Conservation (phyloP, 2,113 vertebrate genomes). For the Illadopsis cleaveri region DNA sequence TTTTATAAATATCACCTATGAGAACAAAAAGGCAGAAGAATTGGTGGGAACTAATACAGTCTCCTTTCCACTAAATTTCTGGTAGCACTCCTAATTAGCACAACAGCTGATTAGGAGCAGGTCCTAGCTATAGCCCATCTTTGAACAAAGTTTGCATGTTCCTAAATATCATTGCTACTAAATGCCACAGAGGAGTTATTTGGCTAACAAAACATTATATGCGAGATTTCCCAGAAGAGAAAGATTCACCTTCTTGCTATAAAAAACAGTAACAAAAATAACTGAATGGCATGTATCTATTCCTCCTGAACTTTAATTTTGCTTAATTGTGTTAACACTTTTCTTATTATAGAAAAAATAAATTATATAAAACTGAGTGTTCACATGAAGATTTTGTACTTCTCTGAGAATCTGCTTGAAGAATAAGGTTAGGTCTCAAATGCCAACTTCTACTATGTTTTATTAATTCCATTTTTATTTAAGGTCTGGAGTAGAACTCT, state of each 20-base stretch:
- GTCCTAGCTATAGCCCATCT: neutral
- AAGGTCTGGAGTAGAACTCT: neutral
- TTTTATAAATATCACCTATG: slow-evolving; percentile 4
- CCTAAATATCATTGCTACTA: neutral
- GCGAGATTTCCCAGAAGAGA: neutral
- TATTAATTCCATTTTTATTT: neutral
- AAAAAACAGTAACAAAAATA: neutral
- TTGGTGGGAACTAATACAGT: neutral
- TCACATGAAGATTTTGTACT: neutral
- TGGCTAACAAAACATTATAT: neutral
- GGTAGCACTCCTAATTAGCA: neutral
- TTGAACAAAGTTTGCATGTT: neutral
- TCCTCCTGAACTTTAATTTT: neutral
- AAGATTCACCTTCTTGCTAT: neutral
- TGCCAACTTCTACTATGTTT: neutral
- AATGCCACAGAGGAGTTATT: neutral
- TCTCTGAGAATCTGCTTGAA: neutral
- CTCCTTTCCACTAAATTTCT: neutral
- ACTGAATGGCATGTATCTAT: neutral
- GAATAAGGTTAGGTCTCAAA: neutral
- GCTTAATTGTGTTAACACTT: slow-evolving; percentile 41
- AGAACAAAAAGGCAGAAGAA: slow-evolving; percentile 9
- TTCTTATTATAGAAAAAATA: slow-evolving; percentile 40
- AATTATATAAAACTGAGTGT: neutral
- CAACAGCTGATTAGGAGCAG: neutral